phyloP scores from a whole-genome alignment of 2,797 vertebrate species.

The Typhlichthys eigenmanni region DNA sequence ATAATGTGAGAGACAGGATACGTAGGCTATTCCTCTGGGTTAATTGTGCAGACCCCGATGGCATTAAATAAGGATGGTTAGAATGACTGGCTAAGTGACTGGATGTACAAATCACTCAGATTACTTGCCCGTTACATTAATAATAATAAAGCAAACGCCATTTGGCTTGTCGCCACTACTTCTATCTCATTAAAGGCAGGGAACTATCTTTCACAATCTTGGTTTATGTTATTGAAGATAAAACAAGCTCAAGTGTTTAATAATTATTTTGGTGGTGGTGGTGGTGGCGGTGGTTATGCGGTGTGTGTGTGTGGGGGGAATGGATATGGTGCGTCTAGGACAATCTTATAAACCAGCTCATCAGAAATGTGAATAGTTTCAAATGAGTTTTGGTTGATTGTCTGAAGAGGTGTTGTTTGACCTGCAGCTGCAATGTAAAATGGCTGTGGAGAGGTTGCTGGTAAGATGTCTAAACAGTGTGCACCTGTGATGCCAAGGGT shows the following conservation, averaged over 20 bases:
- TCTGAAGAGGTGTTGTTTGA: constrained; percentile 64
- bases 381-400: constrained; percentile 65
- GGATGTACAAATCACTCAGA: constrained; percentile 71
- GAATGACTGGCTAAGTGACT: constrained; percentile 70
- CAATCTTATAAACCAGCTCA: too few species aligned
- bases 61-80: constrained; percentile 75
- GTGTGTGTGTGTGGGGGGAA: too few species aligned
- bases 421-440: constrained; percentile 69
- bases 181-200: constrained; percentile 39
- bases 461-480: constrained; percentile 53
- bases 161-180: constrained; percentile 57
- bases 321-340: neutral
- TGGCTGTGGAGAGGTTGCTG: constrained; percentile 50
- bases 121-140: constrained; percentile 59
- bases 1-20: constrained; percentile 34
- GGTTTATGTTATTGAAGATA: too few species aligned
- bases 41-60: constrained; percentile 69
- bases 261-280: neutral
- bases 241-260: neutral
- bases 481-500: constrained; percentile 62
- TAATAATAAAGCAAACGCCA: constrained; percentile 48
- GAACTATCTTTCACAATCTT: constrained; percentile 14
- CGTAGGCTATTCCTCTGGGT: constrained; percentile 60
- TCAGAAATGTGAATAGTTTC: constrained; percentile 30
- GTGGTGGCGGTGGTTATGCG: too few species aligned